These are phyloP conservation scores for Condylostylus longicornis DNA, from an alignment of 1,140 invertebrate species.

Conservation along the genomic window DNA sequence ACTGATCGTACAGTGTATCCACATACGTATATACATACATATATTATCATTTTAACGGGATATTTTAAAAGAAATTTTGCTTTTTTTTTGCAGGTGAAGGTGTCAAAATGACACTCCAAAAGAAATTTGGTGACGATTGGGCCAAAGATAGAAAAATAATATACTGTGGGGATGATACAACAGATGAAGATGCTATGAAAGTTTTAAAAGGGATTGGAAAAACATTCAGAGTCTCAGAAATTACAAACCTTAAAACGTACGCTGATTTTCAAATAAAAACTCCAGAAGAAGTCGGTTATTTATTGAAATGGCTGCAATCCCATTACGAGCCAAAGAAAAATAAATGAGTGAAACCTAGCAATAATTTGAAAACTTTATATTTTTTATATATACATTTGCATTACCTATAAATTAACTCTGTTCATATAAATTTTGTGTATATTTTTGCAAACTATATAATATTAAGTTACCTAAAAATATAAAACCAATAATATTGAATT, in stretches of 20 bases:
- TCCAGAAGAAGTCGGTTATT: slow-evolving; percentile 70
- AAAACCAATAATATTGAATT: no score
- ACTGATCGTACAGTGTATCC: no score
- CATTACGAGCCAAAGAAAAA: slow-evolving; percentile 29
- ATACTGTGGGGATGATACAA: slow-evolving; percentile 77
- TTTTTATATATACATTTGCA: no score
- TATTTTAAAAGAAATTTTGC: no score
- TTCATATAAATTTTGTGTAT: no score
- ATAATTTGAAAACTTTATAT: no score
- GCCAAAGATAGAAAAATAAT: slow-evolving; percentile 75
- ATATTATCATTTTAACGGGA: no score
- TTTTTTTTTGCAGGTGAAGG: slow-evolving; percentile 44
- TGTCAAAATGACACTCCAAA: slow-evolving; percentile 75
- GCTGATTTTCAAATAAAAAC: slow-evolving; percentile 71
- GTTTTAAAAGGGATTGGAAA: slow-evolving; percentile 78
- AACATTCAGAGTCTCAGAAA: slow-evolving; percentile 73
- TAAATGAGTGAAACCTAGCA: no score
- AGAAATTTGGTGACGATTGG: slow-evolving; percentile 80
- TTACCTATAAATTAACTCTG: no score
- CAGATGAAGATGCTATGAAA: slow-evolving; percentile 82
- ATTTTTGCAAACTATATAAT: no score
- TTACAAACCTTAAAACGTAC: slow-evolving; percentile 65
- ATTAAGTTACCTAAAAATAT: no score
- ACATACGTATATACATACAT: no score
- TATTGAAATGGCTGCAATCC: slow-evolving; percentile 71